These are phyloP conservation scores for Odontothrips loti DNA, from an alignment of 2,888 invertebrate species.

Conservation along the genomic window DNA sequence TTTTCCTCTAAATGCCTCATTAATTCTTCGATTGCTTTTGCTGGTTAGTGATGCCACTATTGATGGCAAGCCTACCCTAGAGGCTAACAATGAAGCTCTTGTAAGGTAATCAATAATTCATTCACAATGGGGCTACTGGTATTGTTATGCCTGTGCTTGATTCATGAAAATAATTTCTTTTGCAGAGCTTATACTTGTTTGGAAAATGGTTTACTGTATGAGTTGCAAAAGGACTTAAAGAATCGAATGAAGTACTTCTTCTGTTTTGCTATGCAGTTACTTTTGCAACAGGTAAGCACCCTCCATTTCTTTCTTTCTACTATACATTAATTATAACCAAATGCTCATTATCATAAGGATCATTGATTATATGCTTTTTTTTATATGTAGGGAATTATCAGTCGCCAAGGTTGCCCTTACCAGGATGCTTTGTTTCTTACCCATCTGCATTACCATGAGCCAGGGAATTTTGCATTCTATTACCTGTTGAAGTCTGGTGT, in stretches of 20 bases:
- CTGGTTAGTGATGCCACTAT: constrained; percentile 28
- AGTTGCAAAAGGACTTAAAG: constrained; percentile 28
- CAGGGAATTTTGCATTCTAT: constrained; percentile 34
- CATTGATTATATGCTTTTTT: background rate
- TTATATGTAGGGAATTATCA: background rate
- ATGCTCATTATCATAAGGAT: background rate
- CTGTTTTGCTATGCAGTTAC: constrained; percentile 28
- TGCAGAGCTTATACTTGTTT: constrained; percentile 31
- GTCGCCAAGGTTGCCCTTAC: background rate
- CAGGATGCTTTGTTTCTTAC: constrained; percentile 27
- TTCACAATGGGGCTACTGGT: too few species aligned
- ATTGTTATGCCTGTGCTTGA: background rate
- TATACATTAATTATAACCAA: too few species aligned
- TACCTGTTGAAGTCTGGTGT: constrained; percentile 31
- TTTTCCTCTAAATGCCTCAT: constrained; percentile 32
- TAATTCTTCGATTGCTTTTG: constrained; percentile 30
- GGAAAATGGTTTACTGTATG: constrained; percentile 31
- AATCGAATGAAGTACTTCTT: constrained; percentile 32
- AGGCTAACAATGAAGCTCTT: constrained; percentile 27
- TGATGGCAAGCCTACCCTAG: constrained; percentile 5
- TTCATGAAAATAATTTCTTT: background rate
- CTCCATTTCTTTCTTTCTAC: background rate
- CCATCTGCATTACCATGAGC: constrained; percentile 34
- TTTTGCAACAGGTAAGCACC: constrained; percentile 29
- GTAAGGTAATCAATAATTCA: constrained; percentile 13